Evolutionary conservation across 1,140 invertebrate species (phyloP).

Genomic region (Heliconius congener): DNA sequence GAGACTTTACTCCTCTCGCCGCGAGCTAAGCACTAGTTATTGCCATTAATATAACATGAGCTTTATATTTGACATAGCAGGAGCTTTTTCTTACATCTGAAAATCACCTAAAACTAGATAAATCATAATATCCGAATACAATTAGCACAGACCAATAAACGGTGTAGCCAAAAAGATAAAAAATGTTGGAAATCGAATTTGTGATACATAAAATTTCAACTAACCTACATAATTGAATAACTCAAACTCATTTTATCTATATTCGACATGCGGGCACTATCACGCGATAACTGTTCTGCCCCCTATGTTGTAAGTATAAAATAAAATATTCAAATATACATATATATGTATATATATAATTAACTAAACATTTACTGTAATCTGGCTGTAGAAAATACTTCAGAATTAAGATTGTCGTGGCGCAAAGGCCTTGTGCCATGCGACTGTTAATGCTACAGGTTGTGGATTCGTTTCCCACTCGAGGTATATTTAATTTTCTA

Average conservation of each 20-base stretch:
- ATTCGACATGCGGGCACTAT: slow-evolving; percentile 52
- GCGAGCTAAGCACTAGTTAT: not conserved
- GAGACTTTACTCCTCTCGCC: no score
- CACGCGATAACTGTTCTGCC: slow-evolving; percentile 46
- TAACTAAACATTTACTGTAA: no score
- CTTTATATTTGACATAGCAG: no score
- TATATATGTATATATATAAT: not conserved
- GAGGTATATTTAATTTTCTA: no score
- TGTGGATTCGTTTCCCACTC: no score
- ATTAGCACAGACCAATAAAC: slow-evolving; percentile 30
- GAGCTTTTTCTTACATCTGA: not conserved
- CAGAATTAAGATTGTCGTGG: no score
- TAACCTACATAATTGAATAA: slow-evolving; percentile 50
- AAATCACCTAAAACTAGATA: not conserved
- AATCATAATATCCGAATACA: not conserved
- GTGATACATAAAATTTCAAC: slow-evolving; percentile 46
- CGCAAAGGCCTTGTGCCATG: no score
- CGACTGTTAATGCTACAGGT: no score
- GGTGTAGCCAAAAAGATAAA: slow-evolving; percentile 18
- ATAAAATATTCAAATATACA: slow-evolving; percentile 1
- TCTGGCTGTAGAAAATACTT: no score
- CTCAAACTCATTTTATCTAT: slow-evolving; percentile 44
- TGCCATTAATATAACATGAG: no score
- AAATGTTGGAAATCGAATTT: slow-evolving; percentile 22
- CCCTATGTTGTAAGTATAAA: slow-evolving; percentile 30